These are phyloP conservation scores for Petrocephalus sullivani DNA, from an alignment of 2,797 vertebrate species.

Conservation along the genomic window DNA sequence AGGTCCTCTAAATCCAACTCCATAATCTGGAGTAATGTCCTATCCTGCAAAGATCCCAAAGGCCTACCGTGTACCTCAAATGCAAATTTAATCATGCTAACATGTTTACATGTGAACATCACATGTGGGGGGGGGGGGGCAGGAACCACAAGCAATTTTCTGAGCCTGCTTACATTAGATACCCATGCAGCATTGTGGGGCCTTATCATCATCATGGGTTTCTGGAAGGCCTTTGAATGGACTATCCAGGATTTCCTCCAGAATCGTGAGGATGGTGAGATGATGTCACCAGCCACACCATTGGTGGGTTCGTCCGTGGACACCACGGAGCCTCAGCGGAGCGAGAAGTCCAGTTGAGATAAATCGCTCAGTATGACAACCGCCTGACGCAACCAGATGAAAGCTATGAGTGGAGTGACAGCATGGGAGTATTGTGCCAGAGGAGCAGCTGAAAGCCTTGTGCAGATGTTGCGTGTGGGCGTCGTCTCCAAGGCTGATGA, in stretches of 20 bases:
- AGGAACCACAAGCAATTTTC: not conserved
- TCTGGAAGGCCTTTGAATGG: not conserved
- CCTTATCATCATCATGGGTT: not conserved
- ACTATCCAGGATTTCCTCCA: not conserved
- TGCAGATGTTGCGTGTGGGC: not conserved
- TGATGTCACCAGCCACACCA: not conserved
- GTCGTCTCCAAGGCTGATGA: not conserved
- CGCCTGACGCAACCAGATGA: constrained; percentile 4
- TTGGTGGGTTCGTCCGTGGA: not conserved
- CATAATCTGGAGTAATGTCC: too few species aligned
- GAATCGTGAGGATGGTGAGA: not conserved
- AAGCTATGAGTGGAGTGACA: constrained; percentile 2
- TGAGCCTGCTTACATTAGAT: not conserved
- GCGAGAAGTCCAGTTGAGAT: not conserved
- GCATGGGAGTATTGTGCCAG: not conserved
- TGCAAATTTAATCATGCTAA: not conserved
- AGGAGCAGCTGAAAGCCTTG: not conserved
- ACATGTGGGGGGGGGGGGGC: not conserved
- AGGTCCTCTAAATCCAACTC: too few species aligned
- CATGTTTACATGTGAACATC: not conserved
- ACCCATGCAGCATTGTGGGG: not conserved
- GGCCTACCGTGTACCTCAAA: not conserved
- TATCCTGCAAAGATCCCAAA: too few species aligned
- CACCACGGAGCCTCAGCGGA: not conserved
- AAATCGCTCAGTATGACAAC: not conserved